Conservation (phyloP, 2,888 invertebrate genomes). For the Acholoe squamosa region DNA sequence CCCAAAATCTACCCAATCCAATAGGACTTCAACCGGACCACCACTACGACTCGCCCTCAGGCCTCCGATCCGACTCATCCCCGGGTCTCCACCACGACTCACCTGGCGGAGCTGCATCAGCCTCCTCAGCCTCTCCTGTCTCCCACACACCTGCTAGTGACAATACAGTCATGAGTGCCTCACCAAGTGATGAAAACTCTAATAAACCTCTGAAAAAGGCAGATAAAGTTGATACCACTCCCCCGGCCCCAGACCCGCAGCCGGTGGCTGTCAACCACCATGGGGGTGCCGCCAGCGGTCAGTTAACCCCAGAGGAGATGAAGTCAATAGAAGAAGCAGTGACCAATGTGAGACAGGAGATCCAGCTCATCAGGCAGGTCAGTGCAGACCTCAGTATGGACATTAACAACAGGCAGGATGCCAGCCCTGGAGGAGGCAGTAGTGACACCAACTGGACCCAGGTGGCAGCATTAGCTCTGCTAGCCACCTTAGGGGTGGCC, state of each 20-base stretch:
- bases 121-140: not conserved
- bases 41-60: not conserved
- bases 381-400: slow-evolving; percentile 24
- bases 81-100: not conserved
- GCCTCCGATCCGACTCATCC: not conserved
- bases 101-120: no score
- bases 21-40: no score
- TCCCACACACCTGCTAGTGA: not conserved
- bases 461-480: slow-evolving; percentile 31
- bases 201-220: not conserved
- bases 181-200: slow-evolving; percentile 38
- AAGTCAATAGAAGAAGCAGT: slow-evolving; percentile 46
- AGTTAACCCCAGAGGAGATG: slow-evolving; percentile 37
- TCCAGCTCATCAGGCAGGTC: slow-evolving; percentile 57
- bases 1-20: not conserved
- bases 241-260: not conserved
- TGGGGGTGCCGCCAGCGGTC: not conserved
- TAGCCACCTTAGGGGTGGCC: slow-evolving; percentile 14
- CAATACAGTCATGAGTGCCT: slow-evolving; percentile 30
- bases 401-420: not conserved
- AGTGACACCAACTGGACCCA: not conserved
- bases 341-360: slow-evolving; percentile 26
- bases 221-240: not conserved
- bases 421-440: not conserved
- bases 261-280: not conserved